Conservation (phyloP, 2,797 vertebrate genomes). For the Phataginus tricuspis region DNA sequence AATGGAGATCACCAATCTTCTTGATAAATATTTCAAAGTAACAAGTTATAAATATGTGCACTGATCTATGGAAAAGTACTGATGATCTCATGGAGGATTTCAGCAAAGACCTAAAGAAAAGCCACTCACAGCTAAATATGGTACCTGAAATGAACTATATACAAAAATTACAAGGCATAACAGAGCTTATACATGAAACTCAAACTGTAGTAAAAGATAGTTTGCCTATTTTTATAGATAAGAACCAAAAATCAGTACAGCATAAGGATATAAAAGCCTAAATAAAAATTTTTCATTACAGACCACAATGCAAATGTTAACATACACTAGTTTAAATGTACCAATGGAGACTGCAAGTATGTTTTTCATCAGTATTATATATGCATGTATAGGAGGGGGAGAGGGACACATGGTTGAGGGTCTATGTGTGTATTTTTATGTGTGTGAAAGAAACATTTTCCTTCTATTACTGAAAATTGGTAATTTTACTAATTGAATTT, state of each 20-base stretch:
- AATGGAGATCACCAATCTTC: too few relatives aligned
- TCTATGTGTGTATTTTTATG: neutral
- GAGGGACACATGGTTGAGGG: fast-evolving
- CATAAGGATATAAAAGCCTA: constrained; percentile 21
- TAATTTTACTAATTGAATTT: constrained; percentile 71
- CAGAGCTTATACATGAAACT: neutral
- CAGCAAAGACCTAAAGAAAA: too few relatives aligned
- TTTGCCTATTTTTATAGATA: neutral
- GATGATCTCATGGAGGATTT: too few relatives aligned
- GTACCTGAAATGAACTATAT: too few relatives aligned
- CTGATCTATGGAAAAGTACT: too few relatives aligned
- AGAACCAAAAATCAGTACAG: neutral
- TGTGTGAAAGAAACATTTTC: neutral
- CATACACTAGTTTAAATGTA: neutral
- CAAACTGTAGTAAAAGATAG: neutral
- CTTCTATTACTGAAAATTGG: constrained; percentile 25
- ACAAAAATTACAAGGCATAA: constrained; percentile 34
- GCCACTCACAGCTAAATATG: too few relatives aligned
- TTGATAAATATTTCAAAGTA: too few relatives aligned
- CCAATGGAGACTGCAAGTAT: neutral
- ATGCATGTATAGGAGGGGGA: neutral
- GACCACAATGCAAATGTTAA: constrained; percentile 38
- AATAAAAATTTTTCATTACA: constrained; percentile 35
- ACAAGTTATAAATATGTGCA: too few relatives aligned
- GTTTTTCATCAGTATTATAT: neutral